A percentile compares a stretch with the other conserved stretches of the same genome.
These are phyloP conservation scores for Eclectus roratus DNA, from an alignment of 2,113 vertebrate genomes.

Conservation along the genomic window DNA sequence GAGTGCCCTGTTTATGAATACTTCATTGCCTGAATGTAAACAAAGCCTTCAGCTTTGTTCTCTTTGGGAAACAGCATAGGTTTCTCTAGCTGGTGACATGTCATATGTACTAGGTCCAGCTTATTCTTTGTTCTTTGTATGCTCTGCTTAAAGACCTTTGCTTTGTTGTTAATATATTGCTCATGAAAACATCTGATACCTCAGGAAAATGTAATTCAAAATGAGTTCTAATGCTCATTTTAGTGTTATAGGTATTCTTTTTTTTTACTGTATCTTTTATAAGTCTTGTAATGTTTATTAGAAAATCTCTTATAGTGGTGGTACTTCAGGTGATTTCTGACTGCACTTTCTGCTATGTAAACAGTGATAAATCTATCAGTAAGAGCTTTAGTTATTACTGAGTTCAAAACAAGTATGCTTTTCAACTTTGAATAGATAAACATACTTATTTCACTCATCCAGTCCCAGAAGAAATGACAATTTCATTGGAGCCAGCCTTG, in stretches of 20 bases:
- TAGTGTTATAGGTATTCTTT: background rate
- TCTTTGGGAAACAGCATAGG: background rate
- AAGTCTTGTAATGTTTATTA: background rate
- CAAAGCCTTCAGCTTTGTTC: background rate
- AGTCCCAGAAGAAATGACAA: background rate
- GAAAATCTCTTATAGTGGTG: background rate
- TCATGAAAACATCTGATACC: background rate
- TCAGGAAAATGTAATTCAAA: background rate
- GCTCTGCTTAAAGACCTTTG: background rate
- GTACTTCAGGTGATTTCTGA: background rate
- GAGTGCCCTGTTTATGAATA: background rate
- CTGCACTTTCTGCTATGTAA: background rate
- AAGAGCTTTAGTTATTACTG: background rate
- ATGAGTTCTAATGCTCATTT: background rate
- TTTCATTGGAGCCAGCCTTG: background rate
- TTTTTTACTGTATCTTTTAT: background rate
- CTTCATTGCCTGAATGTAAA: background rate
- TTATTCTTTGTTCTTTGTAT: background rate
- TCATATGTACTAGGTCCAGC: background rate
- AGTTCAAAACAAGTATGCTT: background rate
- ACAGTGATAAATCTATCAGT: background rate
- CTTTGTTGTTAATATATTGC: background rate
- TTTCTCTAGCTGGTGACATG: background rate
- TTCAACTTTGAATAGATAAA: background rate
- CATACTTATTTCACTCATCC: background rate